Conservation (phyloP, 37 sponge, comb jelly and placozoan genomes). For the Aphrocallistes beatrix region DNA sequence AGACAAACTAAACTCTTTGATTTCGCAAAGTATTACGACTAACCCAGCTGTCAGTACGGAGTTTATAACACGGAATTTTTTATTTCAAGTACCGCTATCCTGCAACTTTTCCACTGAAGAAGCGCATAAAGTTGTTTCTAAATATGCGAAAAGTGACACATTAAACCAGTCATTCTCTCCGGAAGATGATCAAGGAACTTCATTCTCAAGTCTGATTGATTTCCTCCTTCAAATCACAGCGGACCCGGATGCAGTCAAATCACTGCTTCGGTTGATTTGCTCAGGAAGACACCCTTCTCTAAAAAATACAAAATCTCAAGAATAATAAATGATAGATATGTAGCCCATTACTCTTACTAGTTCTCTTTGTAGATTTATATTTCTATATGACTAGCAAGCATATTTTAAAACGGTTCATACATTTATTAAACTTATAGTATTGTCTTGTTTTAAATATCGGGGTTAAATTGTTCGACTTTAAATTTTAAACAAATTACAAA, state of each 20-base stretch:
- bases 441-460: too few species aligned
- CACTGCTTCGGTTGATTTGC: background rate
- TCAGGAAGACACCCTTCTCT: background rate
- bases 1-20: background rate
- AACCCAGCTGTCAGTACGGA: background rate
- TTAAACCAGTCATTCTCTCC: background rate
- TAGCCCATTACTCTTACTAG: too few species aligned
- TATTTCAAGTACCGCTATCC: background rate
- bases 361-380: too few species aligned
- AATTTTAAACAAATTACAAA: too few species aligned
- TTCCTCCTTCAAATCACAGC: background rate
- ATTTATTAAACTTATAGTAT: too few species aligned
- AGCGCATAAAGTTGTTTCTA: background rate
- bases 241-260: background rate
- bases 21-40: too few species aligned
- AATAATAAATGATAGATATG: too few species aligned
- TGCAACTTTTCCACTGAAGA: background rate
- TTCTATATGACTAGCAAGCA: too few species aligned
- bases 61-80: background rate
- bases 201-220: background rate
- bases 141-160: background rate
- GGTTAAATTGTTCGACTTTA: too few species aligned
- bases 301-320: too few species aligned
- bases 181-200: background rate
- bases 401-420: too few species aligned